Conservation (phyloP, 2,888 invertebrate species). For the Tineola bisselliella region DNA sequence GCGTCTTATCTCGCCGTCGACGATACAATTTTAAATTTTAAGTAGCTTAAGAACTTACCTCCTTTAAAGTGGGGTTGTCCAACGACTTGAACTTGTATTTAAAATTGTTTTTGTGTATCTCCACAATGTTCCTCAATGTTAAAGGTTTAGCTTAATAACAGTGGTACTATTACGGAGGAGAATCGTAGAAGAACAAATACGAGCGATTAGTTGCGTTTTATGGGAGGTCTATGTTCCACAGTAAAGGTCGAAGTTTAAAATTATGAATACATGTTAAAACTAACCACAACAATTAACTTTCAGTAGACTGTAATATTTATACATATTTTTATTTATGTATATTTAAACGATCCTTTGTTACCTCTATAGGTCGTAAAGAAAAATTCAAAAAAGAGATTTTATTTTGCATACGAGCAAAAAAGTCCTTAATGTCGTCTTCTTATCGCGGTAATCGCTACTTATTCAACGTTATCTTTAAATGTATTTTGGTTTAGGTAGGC, state of each 20-base stretch:
- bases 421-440: background rate
- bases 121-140: no score
- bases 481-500: background rate
- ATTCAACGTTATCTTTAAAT: background rate
- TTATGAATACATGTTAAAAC: no score
- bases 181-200: no score
- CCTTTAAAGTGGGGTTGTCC: background rate
- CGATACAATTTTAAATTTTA: background rate
- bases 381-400: background rate
- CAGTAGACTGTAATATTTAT: no score
- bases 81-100: background rate
- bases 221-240: no score
- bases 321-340: no score
- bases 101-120: no score
- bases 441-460: background rate
- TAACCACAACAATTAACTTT: no score
- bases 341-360: background rate
- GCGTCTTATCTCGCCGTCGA: background rate
- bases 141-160: no score
- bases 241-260: no score
- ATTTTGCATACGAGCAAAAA: background rate
- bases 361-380: background rate
- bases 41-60: background rate
- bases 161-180: no score
- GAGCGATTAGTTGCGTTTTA: no score